Evolutionary conservation across 2,113 vertebrate species (phyloP).

Genomic region (Boulengeromyrus knoepffleri): DNA sequence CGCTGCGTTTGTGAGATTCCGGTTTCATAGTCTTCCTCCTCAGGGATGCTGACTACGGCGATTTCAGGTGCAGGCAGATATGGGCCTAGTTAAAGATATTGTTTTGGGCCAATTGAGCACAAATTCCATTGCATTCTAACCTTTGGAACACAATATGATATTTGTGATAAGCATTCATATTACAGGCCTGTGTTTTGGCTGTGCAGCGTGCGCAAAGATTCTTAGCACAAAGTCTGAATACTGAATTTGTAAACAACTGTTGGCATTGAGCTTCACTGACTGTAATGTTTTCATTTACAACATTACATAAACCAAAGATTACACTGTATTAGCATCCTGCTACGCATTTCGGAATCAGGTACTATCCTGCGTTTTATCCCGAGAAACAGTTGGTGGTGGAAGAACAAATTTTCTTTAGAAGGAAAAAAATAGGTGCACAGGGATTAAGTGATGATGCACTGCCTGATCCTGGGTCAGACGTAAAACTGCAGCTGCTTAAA

Average conservation of each 20-base stretch:
- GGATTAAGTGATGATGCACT: constrained; percentile 12
- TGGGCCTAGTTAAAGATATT: constrained; percentile 85
- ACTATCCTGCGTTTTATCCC: constrained; percentile 49
- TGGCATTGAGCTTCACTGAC: neutral
- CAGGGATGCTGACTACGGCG: constrained; percentile 67
- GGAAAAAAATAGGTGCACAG: constrained; percentile 32
- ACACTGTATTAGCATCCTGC: constrained; percentile 16
- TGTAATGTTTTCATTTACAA: constrained; percentile 13
- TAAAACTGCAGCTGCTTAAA: constrained; percentile 45
- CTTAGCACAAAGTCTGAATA: neutral
- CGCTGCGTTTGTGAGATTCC: constrained; percentile 63
- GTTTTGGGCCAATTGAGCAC: constrained; percentile 70
- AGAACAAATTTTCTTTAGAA: constrained; percentile 52
- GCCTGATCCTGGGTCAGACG: constrained; percentile 43
- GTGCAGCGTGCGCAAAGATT: neutral
- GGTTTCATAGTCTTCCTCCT: constrained; percentile 75
- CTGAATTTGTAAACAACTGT: neutral
- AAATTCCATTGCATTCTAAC: constrained; percentile 37
- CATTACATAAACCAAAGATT: neutral
- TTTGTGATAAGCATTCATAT: neutral
- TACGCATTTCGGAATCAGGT: constrained; percentile 44
- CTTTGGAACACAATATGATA: constrained; percentile 26
- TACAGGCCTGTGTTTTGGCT: neutral
- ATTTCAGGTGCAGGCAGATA: constrained; percentile 71
- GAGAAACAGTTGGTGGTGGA: constrained; percentile 51